Evolutionary conservation across 2,113 vertebrate genomes (phyloP), one percentile per base, ranked within the genome.

Genomic region (Ptilonorhynchus violaceus): DNA sequence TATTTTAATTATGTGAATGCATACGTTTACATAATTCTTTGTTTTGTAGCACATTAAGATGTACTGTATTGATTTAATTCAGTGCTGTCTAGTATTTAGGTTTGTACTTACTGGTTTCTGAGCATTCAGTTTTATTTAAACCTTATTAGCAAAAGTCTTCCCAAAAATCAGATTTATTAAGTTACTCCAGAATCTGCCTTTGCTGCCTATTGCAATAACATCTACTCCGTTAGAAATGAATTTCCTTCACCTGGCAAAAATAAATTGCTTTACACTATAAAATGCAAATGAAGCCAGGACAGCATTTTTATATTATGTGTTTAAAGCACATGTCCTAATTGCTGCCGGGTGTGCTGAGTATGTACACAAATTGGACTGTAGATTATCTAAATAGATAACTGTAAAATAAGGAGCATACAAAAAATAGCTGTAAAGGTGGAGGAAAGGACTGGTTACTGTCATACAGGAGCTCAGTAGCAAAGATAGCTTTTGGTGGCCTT

Each of bases 341-440:
- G 63, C 41, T 5, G 5, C 49, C 0, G 1, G 16, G 13, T 11
- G 1, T 46, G 11, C 55, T 42, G 42, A 63, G 25, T 62, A 19
- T 19, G 15, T 74, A 50, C 31, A 31, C 47, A 84, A 56, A 77
- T 33, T 44, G 52, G 24, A 47, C 44, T 63, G 33, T 33, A 59
- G 39, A 27, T 88, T 77, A 58, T 76, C 8, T 15, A 68, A 84
- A 44, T 59, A 80, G 58, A 30, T 73, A 66, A 20, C 19, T 49
- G 15, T 74, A 75, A 84, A 93, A 74, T 76, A 69, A 85, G 23
- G 9, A 85, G 15, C 4, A 5, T 69, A 33, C 25, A 49, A 58
- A 62, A 93, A 72, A 24, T 13, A 53, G 21, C 23, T 44, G 10
- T 82, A 33, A 84, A 83, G 28, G 21, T 5, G 58, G 27, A 39